phyloP scores from a whole-genome alignment of 1,140 invertebrate species.

The Drosophila yakuba region DNA sequence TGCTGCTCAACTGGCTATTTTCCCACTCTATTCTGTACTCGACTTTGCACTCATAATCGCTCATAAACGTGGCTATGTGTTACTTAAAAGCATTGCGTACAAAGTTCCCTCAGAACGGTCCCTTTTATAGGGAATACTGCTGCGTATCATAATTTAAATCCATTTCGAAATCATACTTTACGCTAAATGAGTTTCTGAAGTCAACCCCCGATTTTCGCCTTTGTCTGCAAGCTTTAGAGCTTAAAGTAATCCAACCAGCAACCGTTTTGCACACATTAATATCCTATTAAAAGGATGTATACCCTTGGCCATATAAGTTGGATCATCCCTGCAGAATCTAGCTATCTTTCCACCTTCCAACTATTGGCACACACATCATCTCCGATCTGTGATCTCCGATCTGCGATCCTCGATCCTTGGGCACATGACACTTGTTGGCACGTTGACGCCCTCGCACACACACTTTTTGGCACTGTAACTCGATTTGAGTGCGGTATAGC shows the following conservation, averaged over 20 bases:
- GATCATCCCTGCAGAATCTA: constrained; percentile 2
- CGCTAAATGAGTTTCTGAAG: background rate
- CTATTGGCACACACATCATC: constrained; percentile 12
- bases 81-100: too few relatives aligned
- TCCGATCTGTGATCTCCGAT: constrained; percentile 6
- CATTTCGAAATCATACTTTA: background rate
- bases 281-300: background rate
- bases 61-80: background rate
- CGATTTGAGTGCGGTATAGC: constrained; percentile 57
- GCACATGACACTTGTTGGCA: constrained; percentile 80
- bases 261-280: background rate
- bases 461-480: constrained; percentile 73
- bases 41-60: background rate
- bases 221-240: background rate
- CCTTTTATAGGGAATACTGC: too few relatives aligned
- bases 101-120: too few relatives aligned
- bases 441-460: constrained; percentile 74
- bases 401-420: background rate
- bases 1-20: constrained; percentile 11
- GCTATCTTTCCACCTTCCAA: background rate
- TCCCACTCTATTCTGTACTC: background rate
- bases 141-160: background rate
- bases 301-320: background rate
- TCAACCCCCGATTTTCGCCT: background rate
- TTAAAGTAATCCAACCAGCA: constrained; percentile 15